These are phyloP conservation scores for Esox lucius DNA, from an alignment of 2,797 vertebrate genomes.

Conservation along the genomic window DNA sequence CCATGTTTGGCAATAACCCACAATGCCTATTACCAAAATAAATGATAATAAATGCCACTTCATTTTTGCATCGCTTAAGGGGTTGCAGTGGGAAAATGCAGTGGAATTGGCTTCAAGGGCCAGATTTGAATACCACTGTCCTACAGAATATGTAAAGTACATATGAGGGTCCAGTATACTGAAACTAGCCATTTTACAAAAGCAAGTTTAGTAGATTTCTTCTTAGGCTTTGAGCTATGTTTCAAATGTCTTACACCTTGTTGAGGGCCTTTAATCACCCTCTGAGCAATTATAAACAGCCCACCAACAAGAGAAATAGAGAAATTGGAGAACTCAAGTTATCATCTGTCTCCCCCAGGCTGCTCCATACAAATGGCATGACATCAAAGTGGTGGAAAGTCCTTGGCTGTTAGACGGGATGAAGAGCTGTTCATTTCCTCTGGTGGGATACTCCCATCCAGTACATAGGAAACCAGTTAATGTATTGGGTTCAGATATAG, in stretches of 20 bases:
- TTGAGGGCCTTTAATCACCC: slow-evolving; percentile 5
- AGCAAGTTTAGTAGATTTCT: neutral
- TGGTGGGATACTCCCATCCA: slow-evolving; percentile 40
- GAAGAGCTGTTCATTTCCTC: slow-evolving; percentile 41
- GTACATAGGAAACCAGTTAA: slow-evolving; percentile 53
- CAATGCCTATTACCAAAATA: no score
- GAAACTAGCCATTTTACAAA: neutral
- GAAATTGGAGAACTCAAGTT: slow-evolving; percentile 9
- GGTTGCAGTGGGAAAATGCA: no score
- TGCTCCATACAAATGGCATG: slow-evolving; percentile 49
- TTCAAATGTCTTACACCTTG: slow-evolving; percentile 13
- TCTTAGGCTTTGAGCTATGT: neutral
- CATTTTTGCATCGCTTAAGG: no score
- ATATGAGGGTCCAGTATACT: no score
- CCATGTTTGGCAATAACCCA: no score
- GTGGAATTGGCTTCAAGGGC: no score
- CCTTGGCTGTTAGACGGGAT: slow-evolving; percentile 52
- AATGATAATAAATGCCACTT: no score
- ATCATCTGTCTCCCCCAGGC: slow-evolving; percentile 40
- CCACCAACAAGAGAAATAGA: slow-evolving; percentile 3
- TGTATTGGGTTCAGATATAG: slow-evolving; percentile 38
- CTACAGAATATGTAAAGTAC: no score
- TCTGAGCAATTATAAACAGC: slow-evolving; percentile 3
- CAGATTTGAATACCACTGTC: no score
- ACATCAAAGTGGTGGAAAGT: slow-evolving; percentile 60